Percentiles rank a stretch among this genome's conserved stretches.
phyloP scores from a whole-genome alignment of 2,113 vertebrate species.

The Phocoena phocoena region DNA sequence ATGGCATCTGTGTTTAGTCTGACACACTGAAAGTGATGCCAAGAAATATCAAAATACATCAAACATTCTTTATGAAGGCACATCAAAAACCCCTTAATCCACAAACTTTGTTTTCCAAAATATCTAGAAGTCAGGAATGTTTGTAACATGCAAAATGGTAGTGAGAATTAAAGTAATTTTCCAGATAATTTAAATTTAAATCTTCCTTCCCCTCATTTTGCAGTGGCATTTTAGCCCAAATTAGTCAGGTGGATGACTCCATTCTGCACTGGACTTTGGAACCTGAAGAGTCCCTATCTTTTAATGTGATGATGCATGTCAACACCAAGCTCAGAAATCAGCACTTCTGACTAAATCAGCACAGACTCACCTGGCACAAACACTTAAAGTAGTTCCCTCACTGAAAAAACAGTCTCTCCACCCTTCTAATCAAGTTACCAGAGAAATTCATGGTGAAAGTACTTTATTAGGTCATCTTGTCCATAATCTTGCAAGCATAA shows the following conservation, averaged over 20 bases:
- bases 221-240: conserved; percentile 37
- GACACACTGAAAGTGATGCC: conserved; percentile 8
- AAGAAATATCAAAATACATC: conserved; percentile 32
- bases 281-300: background rate
- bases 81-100: background rate
- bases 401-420: background rate
- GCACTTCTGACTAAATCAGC: background rate
- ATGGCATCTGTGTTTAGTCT: background rate
- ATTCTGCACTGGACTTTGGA: background rate
- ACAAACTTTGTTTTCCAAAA: conserved; percentile 37
- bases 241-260: conserved; percentile 36
- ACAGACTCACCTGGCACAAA: background rate
- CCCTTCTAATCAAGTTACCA: background rate
- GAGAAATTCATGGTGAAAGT: conserved; percentile 26
- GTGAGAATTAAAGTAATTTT: conserved; percentile 58
- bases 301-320: background rate
- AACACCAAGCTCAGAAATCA: background rate
- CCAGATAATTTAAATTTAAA: conserved; percentile 53
- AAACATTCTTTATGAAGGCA: conserved; percentile 10
- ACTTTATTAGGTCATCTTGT: background rate
- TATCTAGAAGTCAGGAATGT: conserved; percentile 32
- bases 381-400: background rate
- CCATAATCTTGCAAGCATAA: background rate
- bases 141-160: conserved; percentile 38
- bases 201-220: conserved; percentile 49